Percentiles rank a stretch among this genome's conserved stretches.
These are phyloP conservation scores for Phyllostomus hastatus DNA, from an alignment of 2,113 vertebrate genomes.

Conservation along the genomic window DNA sequence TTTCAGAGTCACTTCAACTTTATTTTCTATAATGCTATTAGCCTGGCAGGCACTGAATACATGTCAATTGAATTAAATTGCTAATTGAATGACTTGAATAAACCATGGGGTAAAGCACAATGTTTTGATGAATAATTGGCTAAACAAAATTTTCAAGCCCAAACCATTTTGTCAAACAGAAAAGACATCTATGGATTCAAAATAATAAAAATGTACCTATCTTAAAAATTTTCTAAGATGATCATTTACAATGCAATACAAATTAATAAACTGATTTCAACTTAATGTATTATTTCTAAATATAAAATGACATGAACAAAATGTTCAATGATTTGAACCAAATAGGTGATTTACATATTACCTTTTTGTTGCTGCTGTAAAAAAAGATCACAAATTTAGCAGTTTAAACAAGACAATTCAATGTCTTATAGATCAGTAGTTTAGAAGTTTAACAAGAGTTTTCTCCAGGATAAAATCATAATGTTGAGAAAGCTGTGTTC, in stretches of 20 bases:
- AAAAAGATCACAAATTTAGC: not conserved
- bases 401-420: not conserved
- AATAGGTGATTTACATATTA: not conserved
- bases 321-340: not conserved
- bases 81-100: not conserved
- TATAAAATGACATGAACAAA: not conserved
- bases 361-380: not conserved
- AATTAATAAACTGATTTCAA: not conserved
- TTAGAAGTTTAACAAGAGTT: too few species aligned
- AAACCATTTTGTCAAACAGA: not conserved
- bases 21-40: not conserved
- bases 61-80: not conserved
- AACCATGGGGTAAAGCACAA: not conserved
- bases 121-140: not conserved
- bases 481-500: not conserved
- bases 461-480: not conserved
- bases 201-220: not conserved
- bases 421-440: not conserved
- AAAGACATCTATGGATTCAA: not conserved
- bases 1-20: slow-evolving; percentile 29
- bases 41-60: not conserved
- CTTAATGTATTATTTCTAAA: not conserved
- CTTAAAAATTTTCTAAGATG: not conserved
- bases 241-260: not conserved
- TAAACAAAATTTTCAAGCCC: not conserved